Conservation (phyloP, 2,888 invertebrate genomes). For the Mesoligia furuncula region DNA sequence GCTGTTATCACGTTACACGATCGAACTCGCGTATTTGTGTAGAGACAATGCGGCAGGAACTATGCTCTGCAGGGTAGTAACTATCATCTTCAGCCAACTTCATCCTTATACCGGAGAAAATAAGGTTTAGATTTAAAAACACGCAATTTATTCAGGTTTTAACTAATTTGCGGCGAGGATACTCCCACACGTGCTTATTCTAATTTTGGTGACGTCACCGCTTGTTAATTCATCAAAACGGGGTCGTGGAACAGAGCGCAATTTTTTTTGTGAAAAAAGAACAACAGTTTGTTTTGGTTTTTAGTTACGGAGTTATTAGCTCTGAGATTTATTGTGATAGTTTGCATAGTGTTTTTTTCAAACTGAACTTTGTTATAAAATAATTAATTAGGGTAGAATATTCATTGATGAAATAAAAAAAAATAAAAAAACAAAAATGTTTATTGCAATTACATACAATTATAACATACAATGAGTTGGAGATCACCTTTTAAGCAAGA, state of each 20-base stretch:
- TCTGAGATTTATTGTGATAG: conserved; percentile 16
- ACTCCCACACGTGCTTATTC: conserved; percentile 64
- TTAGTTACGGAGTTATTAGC: conserved; percentile 8
- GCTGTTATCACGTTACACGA: conserved; percentile 76
- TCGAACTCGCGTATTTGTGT: conserved; percentile 77
- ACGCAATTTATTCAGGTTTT: conserved; percentile 40
- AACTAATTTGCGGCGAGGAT: conserved; percentile 60
- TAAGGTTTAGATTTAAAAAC: conserved; percentile 65
- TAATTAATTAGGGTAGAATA: not conserved
- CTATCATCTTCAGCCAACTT: conserved; percentile 41
- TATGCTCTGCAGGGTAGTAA: conserved; percentile 74
- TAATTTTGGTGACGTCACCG: conserved; percentile 61
- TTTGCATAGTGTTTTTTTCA: conserved; percentile 9
- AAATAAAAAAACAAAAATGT: too few relatives aligned
- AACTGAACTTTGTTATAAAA: not conserved
- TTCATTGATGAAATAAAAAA: not conserved
- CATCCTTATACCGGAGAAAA: conserved; percentile 49
- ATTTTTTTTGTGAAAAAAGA: conserved; percentile 22
- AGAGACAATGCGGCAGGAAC: conserved; percentile 87
- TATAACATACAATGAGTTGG: too few relatives aligned
- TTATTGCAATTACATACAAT: too few relatives aligned
- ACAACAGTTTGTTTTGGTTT: conserved; percentile 18
- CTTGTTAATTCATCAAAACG: conserved; percentile 59
- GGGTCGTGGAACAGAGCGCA: conserved; percentile 55
- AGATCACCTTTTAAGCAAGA: too few relatives aligned